Evolutionary conservation across 2,888 invertebrate species (phyloP), one percentile per base, ranked within the genome.

Genomic region (Erebia aethiops): DNA sequence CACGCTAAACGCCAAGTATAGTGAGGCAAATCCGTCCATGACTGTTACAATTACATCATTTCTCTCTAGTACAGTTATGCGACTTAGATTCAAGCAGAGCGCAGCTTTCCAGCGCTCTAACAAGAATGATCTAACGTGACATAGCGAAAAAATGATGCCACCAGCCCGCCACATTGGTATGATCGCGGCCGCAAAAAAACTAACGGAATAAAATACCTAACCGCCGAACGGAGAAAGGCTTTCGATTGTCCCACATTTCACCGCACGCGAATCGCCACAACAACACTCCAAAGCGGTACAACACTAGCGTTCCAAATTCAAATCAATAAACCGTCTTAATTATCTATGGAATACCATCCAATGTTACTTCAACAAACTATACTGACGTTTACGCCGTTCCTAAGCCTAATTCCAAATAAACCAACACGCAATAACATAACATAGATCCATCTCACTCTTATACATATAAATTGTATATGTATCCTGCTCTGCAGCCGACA

Each of bases 101-200:
- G 79, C 86, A 87, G 91, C 91, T 92, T 92, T 92, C 92, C 84
- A 90, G 87, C 18, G 54, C 83, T 82, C 90, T 90, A 89, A 89
- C 90, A 85, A 91, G 90, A 92, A 91, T 93, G 92, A 93, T 93
- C 93, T 92, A 93, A 93, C 92, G 92, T 92, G 93, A 92, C 92
- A 88, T 87, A 88, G 91, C 90, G 87, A 90, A 91, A 91, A 91
- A 92, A 91, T 89, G 86, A 91, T 92, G 91, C 92, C 91, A 90
- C 86, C 85, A 86, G 87, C 87, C 91, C 78, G 78, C 79, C 79
- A 88, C 90, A 87, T 91, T 88, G 87, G 87, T 87, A 87, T 91
- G 89, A 91, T 92, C 89, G 88, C 90, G 85, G 87, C 89, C 87
- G 89, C 90, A 87, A 92, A 93, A 92, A 93, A 92, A 92, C 89